phyloP scores from a whole-genome alignment of 2,797 vertebrate species.

The Ceryle rudis region DNA sequence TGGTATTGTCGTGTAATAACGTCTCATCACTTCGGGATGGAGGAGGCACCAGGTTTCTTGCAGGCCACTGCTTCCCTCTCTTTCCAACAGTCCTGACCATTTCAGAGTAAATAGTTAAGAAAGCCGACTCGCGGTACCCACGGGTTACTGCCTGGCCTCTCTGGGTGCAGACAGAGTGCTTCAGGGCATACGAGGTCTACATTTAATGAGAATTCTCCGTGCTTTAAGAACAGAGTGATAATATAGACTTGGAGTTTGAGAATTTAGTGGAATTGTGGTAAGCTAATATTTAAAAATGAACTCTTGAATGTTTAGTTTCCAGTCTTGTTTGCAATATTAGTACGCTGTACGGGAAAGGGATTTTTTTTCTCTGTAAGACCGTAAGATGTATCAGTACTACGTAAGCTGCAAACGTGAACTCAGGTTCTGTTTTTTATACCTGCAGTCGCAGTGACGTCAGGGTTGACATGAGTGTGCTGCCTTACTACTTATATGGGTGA shows the following conservation, averaged over 20 bases:
- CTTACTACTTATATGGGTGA: fast-evolving
- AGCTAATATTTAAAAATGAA: neutral
- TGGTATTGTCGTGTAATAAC: neutral
- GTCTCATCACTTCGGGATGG: neutral
- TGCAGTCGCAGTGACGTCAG: neutral
- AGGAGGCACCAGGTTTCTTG: neutral
- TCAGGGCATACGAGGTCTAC: fast-evolving
- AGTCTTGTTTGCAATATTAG: neutral
- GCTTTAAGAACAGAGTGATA: neutral
- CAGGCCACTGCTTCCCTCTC: neutral
- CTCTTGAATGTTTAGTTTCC: neutral
- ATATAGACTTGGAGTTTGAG: neutral
- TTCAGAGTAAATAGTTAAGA: neutral
- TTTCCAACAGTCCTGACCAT: neutral
- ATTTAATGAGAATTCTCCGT: neutral
- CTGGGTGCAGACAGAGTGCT: neutral
- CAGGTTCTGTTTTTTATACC: neutral
- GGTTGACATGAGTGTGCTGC: neutral
- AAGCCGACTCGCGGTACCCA: fast-evolving
- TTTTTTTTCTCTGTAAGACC: neutral
- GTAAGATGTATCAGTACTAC: neutral
- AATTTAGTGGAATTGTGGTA: neutral
- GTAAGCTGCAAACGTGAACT: neutral
- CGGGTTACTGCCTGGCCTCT: neutral
- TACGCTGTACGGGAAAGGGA: neutral